Base-by-base conservation (phyloP, 2,888 invertebrate genomes). In the Drosophila pseudotalamancana region DNA sequence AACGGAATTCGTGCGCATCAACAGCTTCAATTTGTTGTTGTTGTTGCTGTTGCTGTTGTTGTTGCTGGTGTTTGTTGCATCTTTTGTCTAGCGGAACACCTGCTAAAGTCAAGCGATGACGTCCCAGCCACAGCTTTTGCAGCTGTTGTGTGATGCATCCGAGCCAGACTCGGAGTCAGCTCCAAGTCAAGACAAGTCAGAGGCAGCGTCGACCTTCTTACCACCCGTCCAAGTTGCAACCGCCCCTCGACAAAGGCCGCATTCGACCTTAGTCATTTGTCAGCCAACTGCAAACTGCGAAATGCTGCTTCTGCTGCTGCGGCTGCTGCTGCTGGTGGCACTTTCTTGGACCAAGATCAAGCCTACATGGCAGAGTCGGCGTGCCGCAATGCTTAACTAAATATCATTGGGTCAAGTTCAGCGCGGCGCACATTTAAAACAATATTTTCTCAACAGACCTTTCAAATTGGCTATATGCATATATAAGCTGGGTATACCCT, bases 401-500 rank as follows among this genome's bases (percentile, higher is more conserved):
- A 86, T 86, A 86, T 87, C 85, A 86, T 87, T 87, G 81, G 85
- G 85, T 86, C 85, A 86, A 86, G 85, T 86, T 87, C 87, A 84
- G 77, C 56, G 43, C 35, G 64, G 62, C 40, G 75, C 72, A 71
- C 76, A 81, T 72, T 78, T 82, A 72, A 82, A 74, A 82, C 79
- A 85, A 84, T 87, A 74, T 85, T 79, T 87, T 71, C 73, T 53
- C 56, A 60, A 69, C 43, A 70, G 66, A 63, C 72, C 61, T 78
- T 71, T 79, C 70, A 71, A 81, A 80, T 81, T 68, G 59, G 53
- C 48, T 31, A 34, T 12, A 34, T 31, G 48, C 11, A 39, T 21
- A 27, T 16, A 27, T 32, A 5, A 2, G 40, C 23, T 11, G 0
- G 0, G 11, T 6, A 40, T 60, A 60, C 60, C 61, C 60, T 60